Percentiles rank a stretch among this genome's conserved stretches.
Conservation (phyloP, 1,140 invertebrate species). For the Drosophila arizonae region DNA sequence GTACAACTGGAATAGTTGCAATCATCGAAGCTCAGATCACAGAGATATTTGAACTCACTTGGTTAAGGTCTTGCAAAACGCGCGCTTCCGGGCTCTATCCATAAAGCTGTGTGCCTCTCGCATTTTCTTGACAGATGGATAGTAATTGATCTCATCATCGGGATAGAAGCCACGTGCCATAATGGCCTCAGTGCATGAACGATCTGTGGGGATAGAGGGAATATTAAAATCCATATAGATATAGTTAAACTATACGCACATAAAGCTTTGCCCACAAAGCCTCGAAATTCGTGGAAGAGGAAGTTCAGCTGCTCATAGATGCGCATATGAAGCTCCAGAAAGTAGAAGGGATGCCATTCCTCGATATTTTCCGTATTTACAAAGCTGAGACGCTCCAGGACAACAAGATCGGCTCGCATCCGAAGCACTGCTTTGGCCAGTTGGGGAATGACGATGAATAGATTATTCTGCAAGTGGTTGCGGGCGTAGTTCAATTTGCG, state of each 20-base stretch:
- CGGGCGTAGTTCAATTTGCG: constrained; percentile 86
- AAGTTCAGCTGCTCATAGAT: constrained; percentile 69
- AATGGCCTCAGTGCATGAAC: constrained; percentile 89
- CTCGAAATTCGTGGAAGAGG: constrained; percentile 61
- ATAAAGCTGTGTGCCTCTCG: constrained; percentile 90
- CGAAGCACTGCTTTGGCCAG: constrained; percentile 88
- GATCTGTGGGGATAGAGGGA: constrained; percentile 65
- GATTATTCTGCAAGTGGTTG: constrained; percentile 85
- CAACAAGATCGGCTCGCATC: constrained; percentile 88
- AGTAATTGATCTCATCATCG: constrained; percentile 86
- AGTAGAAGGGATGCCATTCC: constrained; percentile 86
- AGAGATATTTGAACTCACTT: constrained; percentile 83
- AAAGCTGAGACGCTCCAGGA: constrained; percentile 86
- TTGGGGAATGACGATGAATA: constrained; percentile 89
- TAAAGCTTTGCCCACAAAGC: constrained; percentile 54
- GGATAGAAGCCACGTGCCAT: constrained; percentile 89
- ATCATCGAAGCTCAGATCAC: not conserved
- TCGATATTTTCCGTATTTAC: constrained; percentile 84
- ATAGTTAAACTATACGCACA: constrained; percentile 46
- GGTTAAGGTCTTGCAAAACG: constrained; percentile 88
- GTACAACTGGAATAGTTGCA: not conserved
- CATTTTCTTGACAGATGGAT: constrained; percentile 83
- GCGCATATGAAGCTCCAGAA: constrained; percentile 87
- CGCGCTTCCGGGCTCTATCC: constrained; percentile 90
- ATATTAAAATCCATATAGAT: not conserved